Evolutionary conservation across 1,140 invertebrate genomes (phyloP).

Genomic region (Apis cerana): DNA sequence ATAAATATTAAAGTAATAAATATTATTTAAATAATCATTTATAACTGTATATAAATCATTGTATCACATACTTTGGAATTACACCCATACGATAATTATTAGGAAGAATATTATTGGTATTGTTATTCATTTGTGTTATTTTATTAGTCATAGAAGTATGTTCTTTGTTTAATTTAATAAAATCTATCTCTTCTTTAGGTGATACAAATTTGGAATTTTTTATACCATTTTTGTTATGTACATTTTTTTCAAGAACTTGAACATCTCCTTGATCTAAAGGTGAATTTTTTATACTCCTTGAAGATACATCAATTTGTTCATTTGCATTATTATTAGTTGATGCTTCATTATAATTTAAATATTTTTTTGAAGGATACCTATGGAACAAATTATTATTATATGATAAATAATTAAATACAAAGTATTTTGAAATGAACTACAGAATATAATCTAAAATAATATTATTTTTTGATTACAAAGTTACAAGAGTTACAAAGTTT

Average conservation of each 20-base stretch:
- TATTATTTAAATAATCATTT: too few species aligned
- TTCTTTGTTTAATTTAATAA: constrained; percentile 66
- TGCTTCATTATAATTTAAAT: constrained; percentile 16
- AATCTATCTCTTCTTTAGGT: constrained; percentile 53
- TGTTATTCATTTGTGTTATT: constrained; percentile 64
- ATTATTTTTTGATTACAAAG: too few species aligned
- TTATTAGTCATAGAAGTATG: constrained; percentile 62
- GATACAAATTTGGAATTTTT: constrained; percentile 14
- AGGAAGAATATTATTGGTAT: constrained; percentile 35
- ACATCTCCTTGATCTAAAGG: constrained; percentile 57
- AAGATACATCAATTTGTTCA: constrained; percentile 23
- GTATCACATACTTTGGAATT: constrained; percentile 76
- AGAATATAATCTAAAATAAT: too few species aligned
- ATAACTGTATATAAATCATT: too few species aligned
- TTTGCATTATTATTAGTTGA: constrained; percentile 16
- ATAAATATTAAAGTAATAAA: too few species aligned
- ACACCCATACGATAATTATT: constrained; percentile 76
- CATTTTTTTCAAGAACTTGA: background rate
- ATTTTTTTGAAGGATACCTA: constrained; percentile 56
- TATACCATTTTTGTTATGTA: constrained; percentile 26
- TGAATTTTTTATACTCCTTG: constrained; percentile 17
- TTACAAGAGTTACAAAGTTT: too few species aligned
- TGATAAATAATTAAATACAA: background rate
- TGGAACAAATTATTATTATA: constrained; percentile 12
- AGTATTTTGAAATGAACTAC: background rate